A percentile compares a stretch with the other conserved stretches of the same genome.
These are phyloP conservation scores for Tetragonula carbonaria DNA, from an alignment of 2,888 invertebrate genomes.

Conservation along the genomic window DNA sequence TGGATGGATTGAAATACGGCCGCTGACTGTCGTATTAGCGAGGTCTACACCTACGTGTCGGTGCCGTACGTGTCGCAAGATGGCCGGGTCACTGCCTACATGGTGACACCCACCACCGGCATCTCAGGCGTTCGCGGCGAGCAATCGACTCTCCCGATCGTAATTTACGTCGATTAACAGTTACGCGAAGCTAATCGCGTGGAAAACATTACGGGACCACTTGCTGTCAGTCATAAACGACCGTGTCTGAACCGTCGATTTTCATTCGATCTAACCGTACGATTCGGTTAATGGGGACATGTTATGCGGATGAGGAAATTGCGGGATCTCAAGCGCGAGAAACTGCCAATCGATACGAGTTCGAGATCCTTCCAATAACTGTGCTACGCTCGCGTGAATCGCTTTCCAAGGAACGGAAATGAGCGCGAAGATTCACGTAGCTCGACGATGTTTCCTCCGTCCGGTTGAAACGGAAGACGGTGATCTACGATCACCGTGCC, in stretches of 20 bases:
- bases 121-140: slow-evolving; percentile 44
- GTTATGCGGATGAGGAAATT: not conserved
- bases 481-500: slow-evolving; percentile 6
- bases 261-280: slow-evolving; percentile 1
- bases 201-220: slow-evolving; percentile 9
- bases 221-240: not conserved
- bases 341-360: not conserved
- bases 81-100: slow-evolving; percentile 78
- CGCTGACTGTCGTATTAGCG: slow-evolving; percentile 43
- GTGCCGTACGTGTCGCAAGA: slow-evolving; percentile 73
- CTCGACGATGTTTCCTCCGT: not conserved
- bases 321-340: not conserved
- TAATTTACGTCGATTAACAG: slow-evolving; percentile 66
- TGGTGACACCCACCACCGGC: slow-evolving; percentile 71
- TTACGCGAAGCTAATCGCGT: slow-evolving; percentile 30
- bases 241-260: not conserved
- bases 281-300: not conserved
- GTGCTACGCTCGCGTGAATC: not conserved
- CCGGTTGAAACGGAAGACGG: slow-evolving; percentile 25
- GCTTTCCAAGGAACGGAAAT: not conserved
- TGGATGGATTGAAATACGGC: slow-evolving; percentile 19
- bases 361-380: no score
- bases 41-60: slow-evolving; percentile 66
- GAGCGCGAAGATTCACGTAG: slow-evolving; percentile 1
- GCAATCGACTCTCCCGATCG: slow-evolving; percentile 37